Evolutionary conservation across 2,797 vertebrate genomes (phyloP).

Genomic region (Austrolebias charrua): DNA sequence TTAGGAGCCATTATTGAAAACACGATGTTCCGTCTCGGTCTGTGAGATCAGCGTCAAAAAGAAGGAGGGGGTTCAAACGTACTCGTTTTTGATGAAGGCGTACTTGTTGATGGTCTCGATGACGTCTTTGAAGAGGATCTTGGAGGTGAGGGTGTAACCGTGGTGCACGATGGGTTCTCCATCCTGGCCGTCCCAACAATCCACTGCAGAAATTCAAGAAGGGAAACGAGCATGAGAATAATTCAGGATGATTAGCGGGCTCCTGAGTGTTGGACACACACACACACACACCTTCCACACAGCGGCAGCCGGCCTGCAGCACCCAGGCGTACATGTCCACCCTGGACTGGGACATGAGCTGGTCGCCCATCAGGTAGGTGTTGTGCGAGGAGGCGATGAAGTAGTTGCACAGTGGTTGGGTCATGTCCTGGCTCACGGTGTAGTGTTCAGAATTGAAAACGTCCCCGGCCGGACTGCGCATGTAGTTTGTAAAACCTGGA

Average conservation of each 20-base stretch:
- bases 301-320: conserved; percentile 94
- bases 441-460: conserved; percentile 93
- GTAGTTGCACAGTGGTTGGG: conserved; percentile 89
- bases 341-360: conserved; percentile 97
- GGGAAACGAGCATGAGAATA: too few relatives aligned
- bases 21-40: too few relatives aligned
- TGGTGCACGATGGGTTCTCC: conserved; percentile 97
- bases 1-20: background rate
- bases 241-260: too few relatives aligned
- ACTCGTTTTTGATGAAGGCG: conserved; percentile 93
- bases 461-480: conserved; percentile 91
- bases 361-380: conserved; percentile 98
- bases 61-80: conserved; percentile 53
- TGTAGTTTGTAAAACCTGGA: conserved; percentile 95
- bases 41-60: too few relatives aligned
- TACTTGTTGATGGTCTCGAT: conserved; percentile 99
- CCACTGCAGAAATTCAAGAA: conserved; percentile 78
- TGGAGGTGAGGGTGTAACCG: conserved; percentile 96
- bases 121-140: conserved; percentile 97
- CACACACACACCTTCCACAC: conserved; percentile 87
- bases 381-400: conserved; percentile 98
- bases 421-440: conserved; percentile 92
- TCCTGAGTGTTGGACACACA: too few relatives aligned
- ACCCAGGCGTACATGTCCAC: conserved; percentile 99
- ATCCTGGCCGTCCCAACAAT: conserved; percentile 97